Base-by-base conservation (phyloP, 2,888 invertebrate species). In the Rhagonycha fulva region DNA sequence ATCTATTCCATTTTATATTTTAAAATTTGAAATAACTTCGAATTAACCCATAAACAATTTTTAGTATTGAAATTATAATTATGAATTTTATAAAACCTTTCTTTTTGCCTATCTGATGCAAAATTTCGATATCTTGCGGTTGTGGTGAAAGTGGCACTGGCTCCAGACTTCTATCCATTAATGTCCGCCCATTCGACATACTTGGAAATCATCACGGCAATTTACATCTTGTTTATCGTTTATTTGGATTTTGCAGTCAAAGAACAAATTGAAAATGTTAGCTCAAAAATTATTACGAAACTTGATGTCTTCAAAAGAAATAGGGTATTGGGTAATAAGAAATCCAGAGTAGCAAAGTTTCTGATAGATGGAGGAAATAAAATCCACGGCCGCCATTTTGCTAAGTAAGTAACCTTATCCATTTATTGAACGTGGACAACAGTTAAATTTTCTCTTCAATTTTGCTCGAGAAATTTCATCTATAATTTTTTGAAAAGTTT, bases 81-180 rank as follows among this genome's bases (percentile, higher is more conserved):
- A 47, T 2, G n/a, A 47, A 47, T 47, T 47, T 47, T 47, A 47
- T 47, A n/a, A n/a, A 47, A 47, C 47, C 47, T 47, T 47, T 47
- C 47, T 47, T 47, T 47, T 47, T n/a, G 47, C n/a, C 47, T 32
- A 32, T 32, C 32, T 47, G 47, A 47, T 47, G 47, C 47, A 47
- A 47, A 47, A 47, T 47, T 47, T 47, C 47, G 47, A 47, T 47
- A 47, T 47, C 47, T 47, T 47, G 47, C 47, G 47, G 47, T 19
- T 67, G 14, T 68, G 75, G 75, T 68, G 75, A 75, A 75, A 75
- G 75, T 75, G 71, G 75, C 67, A 68, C 75, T 71, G 71, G 75
- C 71, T 75, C 75, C 75, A 75, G 75, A 75, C 75, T 71, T 61
- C 68, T 62, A 75, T 71, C 30, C 71, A 71, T 71, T 71, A 62